These are phyloP conservation scores for Sinohyriopsis cumingii DNA, from an alignment of 2,888 invertebrate species.

Conservation along the genomic window DNA sequence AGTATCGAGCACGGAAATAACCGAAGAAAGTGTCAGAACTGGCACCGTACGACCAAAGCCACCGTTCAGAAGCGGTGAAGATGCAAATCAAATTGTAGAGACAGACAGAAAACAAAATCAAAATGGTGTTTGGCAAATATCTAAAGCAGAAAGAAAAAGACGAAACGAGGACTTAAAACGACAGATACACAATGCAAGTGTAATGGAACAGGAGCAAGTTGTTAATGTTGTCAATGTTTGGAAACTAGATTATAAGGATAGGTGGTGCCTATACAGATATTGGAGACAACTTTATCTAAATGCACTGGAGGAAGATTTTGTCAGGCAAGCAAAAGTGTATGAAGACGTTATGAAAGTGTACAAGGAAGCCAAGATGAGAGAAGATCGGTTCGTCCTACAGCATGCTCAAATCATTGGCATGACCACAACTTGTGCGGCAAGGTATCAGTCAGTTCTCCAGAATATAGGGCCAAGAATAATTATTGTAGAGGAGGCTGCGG, in stretches of 20 bases:
- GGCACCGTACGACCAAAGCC: no score
- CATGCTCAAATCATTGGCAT: constrained; percentile 64
- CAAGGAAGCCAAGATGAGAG: constrained; percentile 47
- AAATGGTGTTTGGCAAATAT: no score
- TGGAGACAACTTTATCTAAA: constrained; percentile 61
- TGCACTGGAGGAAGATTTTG: constrained; percentile 22
- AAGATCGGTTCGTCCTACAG: constrained; percentile 60
- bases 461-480: constrained; percentile 69
- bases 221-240: no score
- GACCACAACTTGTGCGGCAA: constrained; percentile 70
- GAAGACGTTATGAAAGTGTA: constrained; percentile 38
- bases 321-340: constrained; percentile 38
- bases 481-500: constrained; percentile 89
- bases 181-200: no score
- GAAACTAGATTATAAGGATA: constrained; percentile 30
- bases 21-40: no score
- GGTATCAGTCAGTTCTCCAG: constrained; percentile 58
- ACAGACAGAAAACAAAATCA: no score
- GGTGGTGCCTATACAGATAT: constrained; percentile 73
- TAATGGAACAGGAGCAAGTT: no score
- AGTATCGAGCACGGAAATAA: no score
- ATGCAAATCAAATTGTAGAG: no score
- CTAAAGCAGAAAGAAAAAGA: no score
- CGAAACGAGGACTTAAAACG: no score
- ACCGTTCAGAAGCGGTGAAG: no score